Conservation (phyloP, 92 coral and sea anemone species). For the Metridium senile region DNA sequence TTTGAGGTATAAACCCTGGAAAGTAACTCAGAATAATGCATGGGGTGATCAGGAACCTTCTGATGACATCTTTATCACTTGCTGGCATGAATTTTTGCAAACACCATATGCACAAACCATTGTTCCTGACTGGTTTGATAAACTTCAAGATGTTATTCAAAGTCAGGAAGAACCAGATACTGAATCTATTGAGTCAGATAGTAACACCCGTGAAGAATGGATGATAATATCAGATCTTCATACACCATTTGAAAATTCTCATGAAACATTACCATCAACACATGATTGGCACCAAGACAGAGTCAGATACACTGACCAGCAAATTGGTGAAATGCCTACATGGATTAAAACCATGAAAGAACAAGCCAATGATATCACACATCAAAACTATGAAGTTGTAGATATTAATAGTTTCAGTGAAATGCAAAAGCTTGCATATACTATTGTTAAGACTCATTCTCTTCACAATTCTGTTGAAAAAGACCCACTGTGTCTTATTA, state of each 20-base stretch:
- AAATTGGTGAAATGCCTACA: constrained; percentile 70
- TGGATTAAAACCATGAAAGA: constrained; percentile 56
- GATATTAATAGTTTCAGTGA: constrained; percentile 66
- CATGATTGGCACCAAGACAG: constrained; percentile 60
- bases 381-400: constrained; percentile 41
- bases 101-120: constrained; percentile 69
- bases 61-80: constrained; percentile 53
- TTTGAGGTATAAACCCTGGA: constrained; percentile 75
- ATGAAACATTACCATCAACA: constrained; percentile 13
- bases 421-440: constrained; percentile 77
- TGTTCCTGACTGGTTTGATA: constrained; percentile 84
- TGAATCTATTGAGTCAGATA: constrained; percentile 15
- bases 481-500: constrained; percentile 61
- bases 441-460: constrained; percentile 54
- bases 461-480: constrained; percentile 43
- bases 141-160: constrained; percentile 60
- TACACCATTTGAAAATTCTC: constrained; percentile 43
- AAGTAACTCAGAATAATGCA: constrained; percentile 51
- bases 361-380: constrained; percentile 16
- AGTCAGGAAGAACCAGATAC: constrained; percentile 52
- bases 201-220: constrained; percentile 38
- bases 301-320: constrained; percentile 53
- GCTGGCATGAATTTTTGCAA: constrained; percentile 72
- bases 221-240: constrained; percentile 3
- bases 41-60: constrained; percentile 71